phyloP scores from a whole-genome alignment of 2,888 invertebrate genomes.

The Listrodromus nycthemerus region DNA sequence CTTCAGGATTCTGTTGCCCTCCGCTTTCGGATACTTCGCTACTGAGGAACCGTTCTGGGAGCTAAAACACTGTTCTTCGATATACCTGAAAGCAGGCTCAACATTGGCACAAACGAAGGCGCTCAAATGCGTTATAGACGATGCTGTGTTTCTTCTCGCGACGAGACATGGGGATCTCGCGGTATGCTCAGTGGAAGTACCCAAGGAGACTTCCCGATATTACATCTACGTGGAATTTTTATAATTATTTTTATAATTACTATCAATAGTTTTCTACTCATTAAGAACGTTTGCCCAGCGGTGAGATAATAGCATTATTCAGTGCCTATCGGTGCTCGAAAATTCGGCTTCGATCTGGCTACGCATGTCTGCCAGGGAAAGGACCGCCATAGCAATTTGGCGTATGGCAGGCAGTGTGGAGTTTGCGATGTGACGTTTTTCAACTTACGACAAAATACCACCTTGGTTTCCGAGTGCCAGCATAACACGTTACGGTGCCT shows the following conservation, averaged over 20 bases:
- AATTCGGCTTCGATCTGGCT: no score
- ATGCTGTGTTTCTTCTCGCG: neutral
- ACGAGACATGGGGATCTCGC: slow-evolving; percentile 6
- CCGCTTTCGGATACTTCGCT: slow-evolving; percentile 26
- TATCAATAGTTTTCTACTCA: neutral
- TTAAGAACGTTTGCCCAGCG: no score
- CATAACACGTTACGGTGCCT: neutral
- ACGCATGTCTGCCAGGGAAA: no score
- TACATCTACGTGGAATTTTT: neutral
- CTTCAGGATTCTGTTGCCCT: slow-evolving; percentile 26
- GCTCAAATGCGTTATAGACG: slow-evolving; percentile 43
- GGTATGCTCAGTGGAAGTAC: neutral
- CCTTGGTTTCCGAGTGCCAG: slow-evolving; percentile 5
- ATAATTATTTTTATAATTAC: neutral
- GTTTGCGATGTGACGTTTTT: no score
- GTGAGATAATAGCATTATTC: no score
- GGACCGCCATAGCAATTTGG: no score
- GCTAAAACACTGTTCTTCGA: slow-evolving; percentile 61
- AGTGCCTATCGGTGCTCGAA: no score
- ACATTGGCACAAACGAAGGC: slow-evolving; percentile 22
- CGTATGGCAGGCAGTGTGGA: no score
- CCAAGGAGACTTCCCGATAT: neutral
- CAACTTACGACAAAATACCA: neutral
- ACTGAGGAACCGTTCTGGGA: slow-evolving; percentile 42
- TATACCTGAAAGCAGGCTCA: slow-evolving; percentile 40